Base-by-base conservation (phyloP, 2,888 invertebrate species). In the Penaeus monodon region DNA sequence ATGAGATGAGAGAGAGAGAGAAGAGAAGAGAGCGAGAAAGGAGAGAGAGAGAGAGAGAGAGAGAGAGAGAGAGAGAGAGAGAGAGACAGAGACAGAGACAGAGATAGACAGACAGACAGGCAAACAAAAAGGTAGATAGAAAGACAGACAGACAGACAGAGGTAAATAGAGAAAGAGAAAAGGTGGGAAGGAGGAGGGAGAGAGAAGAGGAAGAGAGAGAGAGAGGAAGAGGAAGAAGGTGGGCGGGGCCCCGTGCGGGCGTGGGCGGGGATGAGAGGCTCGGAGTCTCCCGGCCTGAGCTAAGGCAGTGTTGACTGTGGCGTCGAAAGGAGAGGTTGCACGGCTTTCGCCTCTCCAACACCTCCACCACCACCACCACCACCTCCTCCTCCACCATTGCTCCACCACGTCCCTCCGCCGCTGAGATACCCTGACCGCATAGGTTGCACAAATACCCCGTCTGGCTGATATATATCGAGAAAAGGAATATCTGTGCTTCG, bases 281-380 rank as follows among this genome's bases (percentile, higher is more conserved):
- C 4, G 22, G 33, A n/a, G 29, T 22, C n/a, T 33, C 70, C 27
- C 24, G 27, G 29, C 22, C 44, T 74, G n/a, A 17, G 33, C 49
- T 14, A 22, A n/a, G 76, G 44, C 49, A 76, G 76, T 76, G 76
- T 76, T 76, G 76, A 49, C 49, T 76, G 76, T 49, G 49, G 76
- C 76, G 76, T 76, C 76, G 44, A 49, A 24, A n/a, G 76, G 76
- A 57, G n/a, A 49, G 76, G 76, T 76, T 6, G 76, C 57, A 57
- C 57, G 76, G 44, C 78, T 38, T 79, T 29, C 65, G 38, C 38
- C 65, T 65, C 65, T 79, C 79, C 65, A 64, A 27, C 64, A 29
- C 79, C 64, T 57, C 79, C 64, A 57, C 38, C 38, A 44, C 38
- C 38, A 38, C 49, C 77, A 44, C 49, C 77, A 57, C 27, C 77